A percentile compares a stretch with the other conserved stretches of the same genome.
These are phyloP conservation scores for Scartelaos histophorus DNA, from an alignment of 2,113 vertebrate genomes.

Conservation along the genomic window DNA sequence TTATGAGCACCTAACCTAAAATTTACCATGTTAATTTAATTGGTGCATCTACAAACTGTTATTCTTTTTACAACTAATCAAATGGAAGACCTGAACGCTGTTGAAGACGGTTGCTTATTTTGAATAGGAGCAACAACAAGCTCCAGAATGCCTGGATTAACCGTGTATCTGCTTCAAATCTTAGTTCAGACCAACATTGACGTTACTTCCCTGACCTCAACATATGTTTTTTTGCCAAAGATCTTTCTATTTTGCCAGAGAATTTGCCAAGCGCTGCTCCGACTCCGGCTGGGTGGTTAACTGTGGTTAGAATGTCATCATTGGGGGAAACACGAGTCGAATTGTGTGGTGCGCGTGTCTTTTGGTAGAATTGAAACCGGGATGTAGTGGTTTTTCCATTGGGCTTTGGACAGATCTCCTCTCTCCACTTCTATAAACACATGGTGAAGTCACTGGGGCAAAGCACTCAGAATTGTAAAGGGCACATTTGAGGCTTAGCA, in stretches of 20 bases:
- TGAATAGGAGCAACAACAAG: slow-evolving; percentile 22
- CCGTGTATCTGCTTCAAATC: slow-evolving; percentile 57
- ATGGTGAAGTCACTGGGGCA: slow-evolving; percentile 69
- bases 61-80: slow-evolving; percentile 35
- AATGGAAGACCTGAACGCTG: slow-evolving; percentile 30
- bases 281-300: slow-evolving; percentile 30
- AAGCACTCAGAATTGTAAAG: slow-evolving; percentile 20
- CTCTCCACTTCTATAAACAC: slow-evolving; percentile 60
- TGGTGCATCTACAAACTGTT: slow-evolving; percentile 43
- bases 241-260: slow-evolving; percentile 36
- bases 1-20: slow-evolving; percentile 25
- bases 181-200: slow-evolving; percentile 58
- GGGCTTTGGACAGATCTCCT: slow-evolving; percentile 46
- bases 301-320: slow-evolving; percentile 65
- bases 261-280: slow-evolving; percentile 45
- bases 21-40: slow-evolving; percentile 51
- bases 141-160: slow-evolving; percentile 38
- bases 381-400: slow-evolving; percentile 60
- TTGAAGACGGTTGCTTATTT: slow-evolving; percentile 18
- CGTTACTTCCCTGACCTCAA: slow-evolving; percentile 61
- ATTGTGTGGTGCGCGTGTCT: slow-evolving; percentile 56
- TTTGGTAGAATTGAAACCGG: slow-evolving; percentile 38
- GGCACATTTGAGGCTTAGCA: slow-evolving; percentile 27
- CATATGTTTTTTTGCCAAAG: slow-evolving; percentile 30
- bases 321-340: slow-evolving; percentile 47